Conservation (phyloP, 2,113 vertebrate genomes). For the Lontra canadensis region DNA sequence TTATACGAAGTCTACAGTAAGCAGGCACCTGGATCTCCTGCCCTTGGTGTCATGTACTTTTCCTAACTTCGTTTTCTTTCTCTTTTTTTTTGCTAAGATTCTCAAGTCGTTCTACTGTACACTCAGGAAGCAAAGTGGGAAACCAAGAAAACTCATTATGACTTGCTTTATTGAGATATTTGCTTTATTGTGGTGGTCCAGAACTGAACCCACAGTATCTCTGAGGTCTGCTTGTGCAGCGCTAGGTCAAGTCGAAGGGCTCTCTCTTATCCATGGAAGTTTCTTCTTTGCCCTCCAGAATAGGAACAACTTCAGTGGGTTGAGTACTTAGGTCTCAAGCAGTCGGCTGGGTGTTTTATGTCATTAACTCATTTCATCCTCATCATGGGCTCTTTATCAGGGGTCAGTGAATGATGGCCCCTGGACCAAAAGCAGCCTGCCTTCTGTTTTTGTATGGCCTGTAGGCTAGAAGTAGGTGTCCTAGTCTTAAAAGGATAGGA, state of each 20-base stretch:
- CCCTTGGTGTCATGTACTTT: neutral
- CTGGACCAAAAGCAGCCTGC: neutral
- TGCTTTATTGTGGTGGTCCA: neutral
- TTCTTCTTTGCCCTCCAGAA: neutral
- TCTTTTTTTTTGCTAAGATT: neutral
- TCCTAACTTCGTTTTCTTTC: neutral
- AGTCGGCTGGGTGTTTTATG: neutral
- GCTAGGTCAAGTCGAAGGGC: neutral
- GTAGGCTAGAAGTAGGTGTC: neutral
- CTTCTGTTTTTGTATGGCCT: neutral
- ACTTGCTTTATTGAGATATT: neutral
- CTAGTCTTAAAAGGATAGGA: neutral
- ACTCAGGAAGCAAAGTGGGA: neutral
- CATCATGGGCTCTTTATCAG: neutral
- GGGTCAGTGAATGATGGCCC: neutral
- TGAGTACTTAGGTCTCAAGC: neutral
- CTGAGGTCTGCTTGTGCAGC: neutral
- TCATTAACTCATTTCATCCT: neutral
- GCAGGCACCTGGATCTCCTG: neutral
- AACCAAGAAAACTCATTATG: neutral
- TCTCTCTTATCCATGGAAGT: neutral
- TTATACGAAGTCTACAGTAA: neutral
- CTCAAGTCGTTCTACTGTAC: neutral
- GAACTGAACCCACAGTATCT: neutral
- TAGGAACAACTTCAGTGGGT: fast-evolving